phyloP scores from a whole-genome alignment of 2,113 vertebrate species.

The Pardalotus punctatus region DNA sequence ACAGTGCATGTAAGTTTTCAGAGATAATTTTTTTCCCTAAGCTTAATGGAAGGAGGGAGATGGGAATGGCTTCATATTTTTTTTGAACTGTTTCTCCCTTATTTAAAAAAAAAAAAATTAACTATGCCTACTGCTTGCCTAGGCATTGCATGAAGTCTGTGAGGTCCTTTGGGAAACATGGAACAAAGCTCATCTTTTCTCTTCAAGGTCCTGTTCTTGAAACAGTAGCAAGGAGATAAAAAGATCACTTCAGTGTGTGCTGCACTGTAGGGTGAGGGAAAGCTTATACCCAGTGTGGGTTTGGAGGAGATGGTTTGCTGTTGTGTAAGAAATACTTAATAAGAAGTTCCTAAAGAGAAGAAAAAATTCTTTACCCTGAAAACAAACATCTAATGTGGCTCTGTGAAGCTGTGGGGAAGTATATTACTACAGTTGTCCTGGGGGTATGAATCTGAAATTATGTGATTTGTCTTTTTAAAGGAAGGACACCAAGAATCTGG shows the following conservation, averaged over 20 bases:
- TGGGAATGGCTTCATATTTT: neutral
- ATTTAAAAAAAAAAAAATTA: neutral
- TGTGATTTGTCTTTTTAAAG: neutral
- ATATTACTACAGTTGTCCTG: neutral
- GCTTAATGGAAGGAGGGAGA: neutral
- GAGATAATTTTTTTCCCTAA: neutral
- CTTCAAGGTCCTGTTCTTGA: neutral
- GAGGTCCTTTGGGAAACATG: neutral
- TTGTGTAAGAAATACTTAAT: neutral
- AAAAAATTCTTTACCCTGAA: neutral
- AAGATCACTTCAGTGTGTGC: accelerated
- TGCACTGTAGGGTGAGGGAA: neutral
- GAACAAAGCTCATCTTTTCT: neutral
- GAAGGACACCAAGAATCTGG: neutral
- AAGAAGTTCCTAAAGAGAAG: neutral
- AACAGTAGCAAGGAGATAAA: neutral
- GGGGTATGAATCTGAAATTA: neutral
- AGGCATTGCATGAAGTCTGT: neutral
- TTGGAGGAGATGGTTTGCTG: neutral
- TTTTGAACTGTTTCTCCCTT: neutral
- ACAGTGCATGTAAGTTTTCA: neutral
- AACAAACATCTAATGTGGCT: neutral
- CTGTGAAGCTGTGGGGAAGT: neutral
- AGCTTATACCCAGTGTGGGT: neutral
- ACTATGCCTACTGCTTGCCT: neutral